Evolutionary conservation across 2,888 invertebrate species (phyloP).

Genomic region (Noctua comes): DNA sequence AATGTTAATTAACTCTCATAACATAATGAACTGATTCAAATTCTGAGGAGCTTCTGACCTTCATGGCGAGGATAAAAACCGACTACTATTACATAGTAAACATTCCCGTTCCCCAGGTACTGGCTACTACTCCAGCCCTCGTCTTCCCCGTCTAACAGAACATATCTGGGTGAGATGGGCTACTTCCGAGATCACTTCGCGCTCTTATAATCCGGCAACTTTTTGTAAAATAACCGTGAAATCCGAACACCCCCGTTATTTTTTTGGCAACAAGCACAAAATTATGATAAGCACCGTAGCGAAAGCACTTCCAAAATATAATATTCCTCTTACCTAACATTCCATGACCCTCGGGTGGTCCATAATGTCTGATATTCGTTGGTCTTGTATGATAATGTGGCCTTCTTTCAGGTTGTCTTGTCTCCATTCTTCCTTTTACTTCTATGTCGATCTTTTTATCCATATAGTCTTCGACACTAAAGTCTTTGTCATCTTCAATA

Average conservation of each 20-base stretch:
- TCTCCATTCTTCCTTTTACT: constrained; percentile 41
- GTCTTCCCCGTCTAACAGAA: background rate
- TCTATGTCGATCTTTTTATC: constrained; percentile 37
- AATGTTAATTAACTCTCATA: no score
- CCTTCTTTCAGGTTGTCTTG: constrained; percentile 22
- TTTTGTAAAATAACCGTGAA: background rate
- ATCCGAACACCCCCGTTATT: background rate
- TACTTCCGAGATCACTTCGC: background rate
- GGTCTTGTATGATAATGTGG: constrained; percentile 12
- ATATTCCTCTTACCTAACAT: constrained; percentile 40
- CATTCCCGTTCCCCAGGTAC: background rate
- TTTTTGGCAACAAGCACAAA: background rate
- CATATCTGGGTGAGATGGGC: background rate
- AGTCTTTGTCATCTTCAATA: constrained; percentile 25
- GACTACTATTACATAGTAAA: background rate
- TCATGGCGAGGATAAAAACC: background rate
- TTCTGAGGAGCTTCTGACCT: background rate
- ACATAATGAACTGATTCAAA: background rate
- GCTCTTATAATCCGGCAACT: background rate
- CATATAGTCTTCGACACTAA: constrained; percentile 31
- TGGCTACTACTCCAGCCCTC: background rate
- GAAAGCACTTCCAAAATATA: background rate
- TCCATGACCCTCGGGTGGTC: constrained; percentile 30
- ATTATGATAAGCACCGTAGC: background rate
- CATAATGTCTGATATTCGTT: constrained; percentile 16